Base-by-base conservation (phyloP, 1,140 invertebrate species). In the Panulirus ornatus region DNA sequence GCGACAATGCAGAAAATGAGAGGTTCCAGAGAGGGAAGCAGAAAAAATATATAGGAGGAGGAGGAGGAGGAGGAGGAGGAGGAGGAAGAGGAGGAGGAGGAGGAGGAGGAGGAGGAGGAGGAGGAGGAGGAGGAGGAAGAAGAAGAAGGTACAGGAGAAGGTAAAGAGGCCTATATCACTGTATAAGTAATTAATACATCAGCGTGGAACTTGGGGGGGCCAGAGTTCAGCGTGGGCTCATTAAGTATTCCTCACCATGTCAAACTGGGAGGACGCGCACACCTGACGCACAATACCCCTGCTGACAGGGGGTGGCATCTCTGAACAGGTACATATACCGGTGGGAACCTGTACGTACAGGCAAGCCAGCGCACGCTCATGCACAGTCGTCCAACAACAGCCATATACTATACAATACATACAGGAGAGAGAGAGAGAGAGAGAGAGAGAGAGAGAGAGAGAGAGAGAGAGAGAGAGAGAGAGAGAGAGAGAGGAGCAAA, bases 1-100 rank as follows among this genome's bases (percentile, higher is more conserved):
- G 34, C 27, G 36, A 19, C 27, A 27, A 70, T 22, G 16, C 16
- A 70, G 34, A 70, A 70, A 58, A 9, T n/a, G 66, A 22, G 66
- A 70, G 66, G 22, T n/a, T 9, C 27, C 9, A 70, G 66, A 73
- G 70, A 73, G 70, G 42, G 70, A 2, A 3, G n/a, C 8, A 34
- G 36, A 79, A 1, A 16, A 73, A 36, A 73, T 73, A 73, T 38
- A 30, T 44, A 51, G 44, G 76, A 79, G 36, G 44, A 51, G 44
- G 76, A 42, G 76, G n/a, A 38, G n/a, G 73, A 8, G 73, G n/a
- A 8, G 38, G 73, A 76, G 73, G 38, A 40, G 38, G 73, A 76
- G 73, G 40, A 42, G 40, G 73, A 76, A 38, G 40, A 42, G 40
- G 73, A 76, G 73, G 40, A 42, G 40, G 73, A 76, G 73, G 38